phyloP scores from a whole-genome alignment of 2,888 invertebrate species.

The Ornithoptera alexandrae region DNA sequence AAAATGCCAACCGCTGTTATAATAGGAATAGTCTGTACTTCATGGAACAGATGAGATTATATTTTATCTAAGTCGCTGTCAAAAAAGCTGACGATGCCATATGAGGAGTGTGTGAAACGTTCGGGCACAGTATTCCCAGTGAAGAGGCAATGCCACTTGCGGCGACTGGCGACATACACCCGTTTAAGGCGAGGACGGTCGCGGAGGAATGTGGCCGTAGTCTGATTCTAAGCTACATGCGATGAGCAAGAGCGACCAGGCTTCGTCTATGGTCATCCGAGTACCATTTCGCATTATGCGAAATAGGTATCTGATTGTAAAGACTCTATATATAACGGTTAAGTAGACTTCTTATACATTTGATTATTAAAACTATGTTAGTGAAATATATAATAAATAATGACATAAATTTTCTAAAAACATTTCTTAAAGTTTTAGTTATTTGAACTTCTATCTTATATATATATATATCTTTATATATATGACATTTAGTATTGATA shows the following conservation, averaged over 20 bases:
- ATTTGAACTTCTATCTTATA: no score
- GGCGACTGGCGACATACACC: conserved; percentile 57
- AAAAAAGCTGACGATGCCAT: conserved; percentile 59
- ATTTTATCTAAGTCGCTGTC: conserved; percentile 46
- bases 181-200: conserved; percentile 71
- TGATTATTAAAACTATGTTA: neutral
- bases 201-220: conserved; percentile 63
- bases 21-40: conserved; percentile 15
- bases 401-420: no score
- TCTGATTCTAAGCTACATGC: conserved; percentile 38
- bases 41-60: conserved; percentile 38
- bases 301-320: neutral
- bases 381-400: no score
- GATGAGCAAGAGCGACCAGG: conserved; percentile 36
- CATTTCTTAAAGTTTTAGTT: no score
- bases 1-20: conserved; percentile 11
- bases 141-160: conserved; percentile 51
- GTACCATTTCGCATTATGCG: conserved; percentile 18
- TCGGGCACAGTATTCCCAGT: conserved; percentile 63
- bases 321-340: neutral
- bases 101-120: conserved; percentile 64
- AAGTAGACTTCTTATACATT: neutral
- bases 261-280: conserved; percentile 17
- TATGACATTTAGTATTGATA: no score
- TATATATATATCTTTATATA: no score